phyloP scores from a whole-genome alignment of 2,888 invertebrate genomes.

The Pseudococcus longispinus region DNA sequence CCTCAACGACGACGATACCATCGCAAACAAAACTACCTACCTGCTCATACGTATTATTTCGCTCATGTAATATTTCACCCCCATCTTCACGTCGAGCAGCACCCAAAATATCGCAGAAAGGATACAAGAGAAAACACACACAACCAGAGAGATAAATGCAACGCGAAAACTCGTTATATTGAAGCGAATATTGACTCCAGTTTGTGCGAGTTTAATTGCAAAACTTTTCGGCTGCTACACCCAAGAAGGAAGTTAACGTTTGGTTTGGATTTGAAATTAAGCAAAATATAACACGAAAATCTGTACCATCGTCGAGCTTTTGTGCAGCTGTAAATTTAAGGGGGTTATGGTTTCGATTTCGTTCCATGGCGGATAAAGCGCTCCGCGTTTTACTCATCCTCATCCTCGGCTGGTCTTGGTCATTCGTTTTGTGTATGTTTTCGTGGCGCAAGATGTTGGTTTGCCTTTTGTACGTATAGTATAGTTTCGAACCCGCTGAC shows the following conservation, averaged over 20 bases:
- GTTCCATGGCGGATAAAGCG: not conserved
- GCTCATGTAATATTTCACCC: not conserved
- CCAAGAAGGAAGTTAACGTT: conserved; percentile 29
- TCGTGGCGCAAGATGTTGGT: not conserved
- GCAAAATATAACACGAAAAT: conserved; percentile 15
- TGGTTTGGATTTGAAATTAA: conserved; percentile 44
- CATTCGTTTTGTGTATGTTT: conserved; percentile 18
- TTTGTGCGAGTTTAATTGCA: conserved; percentile 43
- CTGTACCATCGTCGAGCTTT: not conserved
- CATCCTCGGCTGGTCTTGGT: not conserved
- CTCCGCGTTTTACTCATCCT: not conserved
- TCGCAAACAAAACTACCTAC: not conserved
- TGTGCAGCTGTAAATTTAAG: not conserved
- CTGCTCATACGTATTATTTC: not conserved
- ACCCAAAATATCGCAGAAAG: not conserved
- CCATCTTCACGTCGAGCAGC: not conserved
- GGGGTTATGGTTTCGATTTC: conserved; percentile 20
- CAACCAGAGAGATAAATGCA: conserved; percentile 1
- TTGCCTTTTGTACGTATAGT: not conserved
- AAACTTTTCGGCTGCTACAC: conserved; percentile 40
- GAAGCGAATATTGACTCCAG: conserved; percentile 40
- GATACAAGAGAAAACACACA: not conserved
- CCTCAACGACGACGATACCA: not conserved
- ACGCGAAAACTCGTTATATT: conserved; percentile 36
- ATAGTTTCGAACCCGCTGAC: not conserved